Conservation (phyloP, 2,113 vertebrate genomes). For the Eptesicus fuscus region DNA sequence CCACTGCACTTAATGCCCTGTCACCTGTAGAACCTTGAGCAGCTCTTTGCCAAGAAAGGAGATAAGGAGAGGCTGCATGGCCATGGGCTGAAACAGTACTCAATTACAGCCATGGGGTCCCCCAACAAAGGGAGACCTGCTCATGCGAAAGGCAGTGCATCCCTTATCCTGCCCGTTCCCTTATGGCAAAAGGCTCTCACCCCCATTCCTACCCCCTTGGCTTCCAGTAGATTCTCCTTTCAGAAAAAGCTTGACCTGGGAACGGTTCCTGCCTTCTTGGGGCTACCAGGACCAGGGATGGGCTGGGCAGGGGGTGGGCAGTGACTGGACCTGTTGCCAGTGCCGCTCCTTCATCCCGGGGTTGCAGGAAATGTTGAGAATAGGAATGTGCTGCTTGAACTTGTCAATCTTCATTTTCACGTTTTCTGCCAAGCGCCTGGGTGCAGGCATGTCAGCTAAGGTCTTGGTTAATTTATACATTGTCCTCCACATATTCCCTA, state of each 20-base stretch:
- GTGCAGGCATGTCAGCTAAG: slow-evolving; percentile 82
- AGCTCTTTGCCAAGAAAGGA: neutral
- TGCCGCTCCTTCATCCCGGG: slow-evolving; percentile 91
- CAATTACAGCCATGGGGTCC: neutral
- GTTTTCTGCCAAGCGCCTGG: slow-evolving; percentile 84
- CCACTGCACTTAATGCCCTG: neutral
- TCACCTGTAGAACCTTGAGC: neutral
- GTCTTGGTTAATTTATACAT: slow-evolving; percentile 88
- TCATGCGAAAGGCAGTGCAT: neutral
- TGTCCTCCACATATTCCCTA: slow-evolving; percentile 88
- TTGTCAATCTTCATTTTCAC: slow-evolving; percentile 87
- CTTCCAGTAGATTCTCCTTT: neutral
- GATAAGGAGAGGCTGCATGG: neutral
- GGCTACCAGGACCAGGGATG: neutral
- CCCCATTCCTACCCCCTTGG: too few species aligned
- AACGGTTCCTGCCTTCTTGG: neutral
- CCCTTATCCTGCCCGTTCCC: neutral
- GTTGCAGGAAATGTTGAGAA: slow-evolving; percentile 90
- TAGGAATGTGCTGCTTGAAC: slow-evolving; percentile 89
- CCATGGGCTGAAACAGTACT: neutral
- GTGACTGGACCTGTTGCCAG: slow-evolving; percentile 87
- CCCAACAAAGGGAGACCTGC: neutral
- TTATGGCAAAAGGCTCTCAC: neutral
- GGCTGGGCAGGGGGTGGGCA: neutral
- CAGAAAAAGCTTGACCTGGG: neutral